These are phyloP conservation scores for Platycheirus albimanus DNA, from an alignment of 2,888 invertebrate genomes.

Conservation along the genomic window DNA sequence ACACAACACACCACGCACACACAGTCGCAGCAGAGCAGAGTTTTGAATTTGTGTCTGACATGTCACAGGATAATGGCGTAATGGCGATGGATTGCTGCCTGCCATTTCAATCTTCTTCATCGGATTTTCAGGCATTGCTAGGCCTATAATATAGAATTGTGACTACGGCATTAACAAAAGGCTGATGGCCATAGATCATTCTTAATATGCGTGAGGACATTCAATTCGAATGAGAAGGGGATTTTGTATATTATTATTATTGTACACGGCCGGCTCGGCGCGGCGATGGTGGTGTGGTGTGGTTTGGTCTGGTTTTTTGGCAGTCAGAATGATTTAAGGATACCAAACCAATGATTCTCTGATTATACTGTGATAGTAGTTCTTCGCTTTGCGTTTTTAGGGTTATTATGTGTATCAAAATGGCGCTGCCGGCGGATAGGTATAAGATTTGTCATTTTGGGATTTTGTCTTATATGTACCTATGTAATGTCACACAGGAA, in stretches of 20 bases:
- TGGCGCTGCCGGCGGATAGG: too few relatives aligned
- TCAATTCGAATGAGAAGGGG: constrained; percentile 61
- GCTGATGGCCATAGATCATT: constrained; percentile 67
- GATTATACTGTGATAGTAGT: constrained; percentile 60
- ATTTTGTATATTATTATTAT: constrained; percentile 25
- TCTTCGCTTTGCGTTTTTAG: constrained; percentile 45
- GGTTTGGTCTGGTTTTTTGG: constrained; percentile 33
- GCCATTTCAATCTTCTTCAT: constrained; percentile 72
- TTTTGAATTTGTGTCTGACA: constrained; percentile 61
- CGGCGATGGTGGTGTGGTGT: constrained; percentile 49
- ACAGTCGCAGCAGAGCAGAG: constrained; percentile 2
- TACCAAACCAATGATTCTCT: constrained; percentile 57
- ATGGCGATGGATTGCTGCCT: constrained; percentile 73
- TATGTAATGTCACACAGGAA: constrained; percentile 30
- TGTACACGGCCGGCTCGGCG: background rate
- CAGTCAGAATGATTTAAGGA: constrained; percentile 68
- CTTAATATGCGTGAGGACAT: constrained; percentile 72
- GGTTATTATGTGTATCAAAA: constrained; percentile 71
- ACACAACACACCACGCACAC: too few relatives aligned
- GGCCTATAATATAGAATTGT: constrained; percentile 4
- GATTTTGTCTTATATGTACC: constrained; percentile 34
- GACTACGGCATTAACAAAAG: constrained; percentile 34
- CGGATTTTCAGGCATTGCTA: background rate
- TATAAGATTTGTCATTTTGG: constrained; percentile 63
- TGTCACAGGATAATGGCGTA: constrained; percentile 70